These are phyloP conservation scores for Trichonephila inaurata DNA, from an alignment of 1,140 invertebrate genomes.

Conservation along the genomic window DNA sequence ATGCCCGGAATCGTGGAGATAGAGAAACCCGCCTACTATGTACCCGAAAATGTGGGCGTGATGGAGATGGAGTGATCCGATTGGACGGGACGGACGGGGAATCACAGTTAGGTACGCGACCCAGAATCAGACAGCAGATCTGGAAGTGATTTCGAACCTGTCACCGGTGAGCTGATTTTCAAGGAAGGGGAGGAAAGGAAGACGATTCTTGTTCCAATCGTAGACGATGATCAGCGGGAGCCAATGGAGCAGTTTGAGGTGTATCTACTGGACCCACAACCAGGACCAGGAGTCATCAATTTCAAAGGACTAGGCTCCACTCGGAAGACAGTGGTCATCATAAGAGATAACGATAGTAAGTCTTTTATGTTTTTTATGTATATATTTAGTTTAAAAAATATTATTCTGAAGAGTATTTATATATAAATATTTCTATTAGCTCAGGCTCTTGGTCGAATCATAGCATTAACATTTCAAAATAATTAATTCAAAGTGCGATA, in stretches of 20 bases:
- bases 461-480: too few relatives aligned
- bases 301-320: background rate
- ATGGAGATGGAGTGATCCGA: background rate
- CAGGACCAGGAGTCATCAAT: background rate
- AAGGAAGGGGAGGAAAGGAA: background rate
- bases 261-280: background rate
- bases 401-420: too few relatives aligned
- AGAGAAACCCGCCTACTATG: too few relatives aligned
- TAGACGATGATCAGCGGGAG: background rate
- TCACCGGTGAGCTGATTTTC: background rate
- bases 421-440: too few relatives aligned
- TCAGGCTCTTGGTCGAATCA: too few relatives aligned
- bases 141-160: background rate
- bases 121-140: background rate
- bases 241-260: background rate
- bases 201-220: background rate
- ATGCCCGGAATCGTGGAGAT: background rate
- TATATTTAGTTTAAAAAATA: too few relatives aligned
- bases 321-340: background rate
- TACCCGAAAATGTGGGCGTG: background rate
- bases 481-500: too few relatives aligned
- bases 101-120: background rate
- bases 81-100: background rate
- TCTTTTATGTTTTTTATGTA: conserved; percentile 35
- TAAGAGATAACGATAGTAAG: conserved; percentile 82